Evolutionary conservation across 2,113 vertebrate species (phyloP).

Genomic region (Takifugu bimaculatus): DNA sequence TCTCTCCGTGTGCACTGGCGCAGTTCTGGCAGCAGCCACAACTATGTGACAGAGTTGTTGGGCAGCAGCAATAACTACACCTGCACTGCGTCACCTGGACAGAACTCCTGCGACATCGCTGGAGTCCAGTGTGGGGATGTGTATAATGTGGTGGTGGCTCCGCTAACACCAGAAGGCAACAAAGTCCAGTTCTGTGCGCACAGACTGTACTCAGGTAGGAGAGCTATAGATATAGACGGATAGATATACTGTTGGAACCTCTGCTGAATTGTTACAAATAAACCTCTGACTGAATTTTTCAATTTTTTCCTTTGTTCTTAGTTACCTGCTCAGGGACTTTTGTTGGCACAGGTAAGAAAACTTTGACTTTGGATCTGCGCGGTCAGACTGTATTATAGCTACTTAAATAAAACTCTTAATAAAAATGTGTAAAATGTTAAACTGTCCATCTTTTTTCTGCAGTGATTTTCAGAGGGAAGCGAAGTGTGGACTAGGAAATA

Average conservation of each 20-base stretch:
- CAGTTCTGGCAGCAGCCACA: conserved; percentile 58
- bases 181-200: conserved; percentile 81
- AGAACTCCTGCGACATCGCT: conserved; percentile 78
- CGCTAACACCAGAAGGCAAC: conserved; percentile 68
- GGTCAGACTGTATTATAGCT: neutral
- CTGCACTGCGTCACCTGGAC: conserved; percentile 69
- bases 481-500: conserved; percentile 69
- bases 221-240: too few relatives aligned
- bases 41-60: conserved; percentile 71
- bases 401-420: neutral
- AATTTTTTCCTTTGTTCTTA: conserved; percentile 66
- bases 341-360: conserved; percentile 80
- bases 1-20: conserved; percentile 83
- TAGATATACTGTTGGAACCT: neutral
- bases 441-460: conserved; percentile 28
- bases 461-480: conserved; percentile 91
- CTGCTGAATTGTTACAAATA: neutral
- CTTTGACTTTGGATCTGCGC: too few relatives aligned
- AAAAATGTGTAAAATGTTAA: neutral
- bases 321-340: conserved; percentile 84
- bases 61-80: conserved; percentile 77
- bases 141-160: conserved; percentile 81
- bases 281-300: neutral
- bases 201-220: conserved; percentile 87
- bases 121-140: conserved; percentile 82